Evolutionary conservation across 2,113 vertebrate species (phyloP).

Genomic region (Aleadryas rufinucha): DNA sequence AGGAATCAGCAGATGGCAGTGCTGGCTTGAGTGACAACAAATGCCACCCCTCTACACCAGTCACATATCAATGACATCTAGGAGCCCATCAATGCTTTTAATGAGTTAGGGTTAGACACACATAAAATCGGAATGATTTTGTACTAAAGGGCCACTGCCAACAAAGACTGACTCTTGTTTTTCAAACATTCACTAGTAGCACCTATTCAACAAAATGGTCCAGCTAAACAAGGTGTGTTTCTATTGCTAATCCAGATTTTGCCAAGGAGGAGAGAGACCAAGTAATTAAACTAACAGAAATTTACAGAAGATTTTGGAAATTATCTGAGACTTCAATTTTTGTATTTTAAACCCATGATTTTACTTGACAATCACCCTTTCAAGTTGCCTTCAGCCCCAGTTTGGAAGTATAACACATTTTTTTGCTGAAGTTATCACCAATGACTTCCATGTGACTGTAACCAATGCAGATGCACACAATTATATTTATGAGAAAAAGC

Average conservation of each 20-base stretch:
- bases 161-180: not conserved
- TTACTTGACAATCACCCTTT: not conserved
- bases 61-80: not conserved
- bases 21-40: slow-evolving; percentile 8
- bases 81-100: not conserved
- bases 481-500: not conserved
- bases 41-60: not conserved
- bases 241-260: not conserved
- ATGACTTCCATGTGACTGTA: not conserved
- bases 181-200: not conserved
- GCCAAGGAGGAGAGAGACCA: not conserved
- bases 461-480: no score
- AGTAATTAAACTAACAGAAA: not conserved
- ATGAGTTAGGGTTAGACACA: not conserved
- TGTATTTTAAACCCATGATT: not conserved
- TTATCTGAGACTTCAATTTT: not conserved
- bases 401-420: not conserved
- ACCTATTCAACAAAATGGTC: not conserved
- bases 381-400: not conserved
- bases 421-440: not conserved
- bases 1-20: slow-evolving; percentile 69
- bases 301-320: not conserved
- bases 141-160: not conserved
- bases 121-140: not conserved
- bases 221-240: not conserved